Conservation (phyloP, 2,113 vertebrate genomes). For the Hyla sarda region DNA sequence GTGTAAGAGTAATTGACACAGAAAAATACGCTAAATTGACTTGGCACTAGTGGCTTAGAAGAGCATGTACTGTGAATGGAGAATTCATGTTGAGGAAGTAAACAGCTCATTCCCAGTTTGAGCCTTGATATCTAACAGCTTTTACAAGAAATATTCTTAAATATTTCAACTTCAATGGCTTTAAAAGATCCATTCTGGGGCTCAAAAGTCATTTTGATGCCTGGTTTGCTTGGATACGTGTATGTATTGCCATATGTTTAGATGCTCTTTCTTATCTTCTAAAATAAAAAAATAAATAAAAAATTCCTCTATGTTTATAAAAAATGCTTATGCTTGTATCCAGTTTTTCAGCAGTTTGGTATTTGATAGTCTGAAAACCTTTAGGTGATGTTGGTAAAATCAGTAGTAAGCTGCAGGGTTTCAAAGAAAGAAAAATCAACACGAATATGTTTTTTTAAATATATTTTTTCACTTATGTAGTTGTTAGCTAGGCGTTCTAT, state of each 20-base stretch:
- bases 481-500: no score
- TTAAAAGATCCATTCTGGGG: slow-evolving; percentile 3
- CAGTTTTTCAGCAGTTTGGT: background rate
- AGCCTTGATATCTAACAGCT: slow-evolving; percentile 52
- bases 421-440: background rate
- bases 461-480: no score
- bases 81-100: slow-evolving; percentile 64
- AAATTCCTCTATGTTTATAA: background rate
- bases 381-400: background rate
- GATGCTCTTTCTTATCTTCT: background rate
- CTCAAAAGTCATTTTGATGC: background rate
- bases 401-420: background rate
- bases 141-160: slow-evolving; percentile 62
- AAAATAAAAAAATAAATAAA: background rate
- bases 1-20: slow-evolving; percentile 34
- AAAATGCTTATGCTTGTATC: background rate
- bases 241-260: background rate
- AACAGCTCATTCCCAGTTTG: background rate
- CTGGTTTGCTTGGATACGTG: background rate
- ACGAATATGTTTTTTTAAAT: no score
- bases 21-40: slow-evolving; percentile 59
- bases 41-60: slow-evolving; percentile 51
- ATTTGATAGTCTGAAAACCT: background rate
- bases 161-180: slow-evolving; percentile 60
- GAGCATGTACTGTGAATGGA: slow-evolving; percentile 63